Conservation (phyloP, 2,888 invertebrate species). For the Orthosia gracilis region DNA sequence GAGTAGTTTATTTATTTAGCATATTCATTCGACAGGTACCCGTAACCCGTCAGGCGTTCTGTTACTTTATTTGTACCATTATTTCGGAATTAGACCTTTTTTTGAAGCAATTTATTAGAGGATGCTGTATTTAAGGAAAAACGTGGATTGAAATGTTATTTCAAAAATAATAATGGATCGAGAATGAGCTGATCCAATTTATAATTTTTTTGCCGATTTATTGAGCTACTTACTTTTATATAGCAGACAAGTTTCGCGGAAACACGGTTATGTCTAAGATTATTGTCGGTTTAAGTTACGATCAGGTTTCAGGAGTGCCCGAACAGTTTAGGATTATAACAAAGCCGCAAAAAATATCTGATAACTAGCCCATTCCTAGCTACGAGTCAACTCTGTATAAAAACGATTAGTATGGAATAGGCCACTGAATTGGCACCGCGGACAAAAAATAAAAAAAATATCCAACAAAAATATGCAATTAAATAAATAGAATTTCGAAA, state of each 20-base stretch:
- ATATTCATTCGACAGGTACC: conserved; percentile 70
- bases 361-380: too few species aligned
- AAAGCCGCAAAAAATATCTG: not conserved
- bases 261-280: not conserved
- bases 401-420: not conserved
- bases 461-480: too few species aligned
- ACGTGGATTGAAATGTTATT: conserved; percentile 13
- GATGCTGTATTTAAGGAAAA: conserved; percentile 36
- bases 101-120: conserved; percentile 43
- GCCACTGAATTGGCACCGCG: not conserved
- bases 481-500: not conserved
- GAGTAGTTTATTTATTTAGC: conserved; percentile 77
- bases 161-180: not conserved
- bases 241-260: conserved; percentile 12
- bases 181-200: not conserved
- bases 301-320: conserved; percentile 8
- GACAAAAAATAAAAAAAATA: too few species aligned
- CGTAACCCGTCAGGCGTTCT: conserved; percentile 56
- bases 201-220: not conserved
- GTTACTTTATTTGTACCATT: conserved; percentile 61
- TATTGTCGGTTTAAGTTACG: conserved; percentile 11
- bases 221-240: not conserved
- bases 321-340: not conserved
- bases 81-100: conserved; percentile 53
- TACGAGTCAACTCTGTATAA: not conserved